These are phyloP conservation scores for Micromys minutus DNA, from an alignment of 2,113 vertebrate species.

Conservation along the genomic window DNA sequence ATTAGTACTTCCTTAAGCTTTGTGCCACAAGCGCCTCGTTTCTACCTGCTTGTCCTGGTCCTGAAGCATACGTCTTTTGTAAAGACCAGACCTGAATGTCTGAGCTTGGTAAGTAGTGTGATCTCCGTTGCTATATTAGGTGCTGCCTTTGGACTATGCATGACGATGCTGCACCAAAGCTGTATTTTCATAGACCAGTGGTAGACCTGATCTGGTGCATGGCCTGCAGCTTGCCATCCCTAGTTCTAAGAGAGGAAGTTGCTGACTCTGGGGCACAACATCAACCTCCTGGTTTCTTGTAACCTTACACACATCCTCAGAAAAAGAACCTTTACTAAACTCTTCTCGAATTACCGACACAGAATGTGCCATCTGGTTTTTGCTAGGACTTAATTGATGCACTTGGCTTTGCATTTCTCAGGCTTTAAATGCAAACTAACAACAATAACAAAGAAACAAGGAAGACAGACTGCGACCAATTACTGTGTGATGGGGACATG, in stretches of 20 bases:
- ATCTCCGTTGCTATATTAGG: neutral
- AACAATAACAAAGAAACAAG: slow-evolving; percentile 48
- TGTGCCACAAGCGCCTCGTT: neutral
- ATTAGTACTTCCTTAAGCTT: neutral
- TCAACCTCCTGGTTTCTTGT: neutral
- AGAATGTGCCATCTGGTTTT: slow-evolving; percentile 73
- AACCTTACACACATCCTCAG: slow-evolving; percentile 40
- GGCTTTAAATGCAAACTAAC: slow-evolving; percentile 71
- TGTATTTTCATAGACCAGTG: slow-evolving; percentile 48
- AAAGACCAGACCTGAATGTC: neutral
- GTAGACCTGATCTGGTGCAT: neutral
- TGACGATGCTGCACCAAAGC: slow-evolving; percentile 38
- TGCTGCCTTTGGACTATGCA: neutral
- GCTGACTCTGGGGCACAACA: neutral
- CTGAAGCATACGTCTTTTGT: neutral
- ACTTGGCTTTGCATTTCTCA: slow-evolving; percentile 72
- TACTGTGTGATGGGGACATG: neutral
- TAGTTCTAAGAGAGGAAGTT: neutral
- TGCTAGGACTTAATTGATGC: slow-evolving; percentile 71
- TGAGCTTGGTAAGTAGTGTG: neutral
- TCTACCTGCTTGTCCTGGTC: neutral
- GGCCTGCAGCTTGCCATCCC: neutral
- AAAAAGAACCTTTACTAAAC: slow-evolving; percentile 58
- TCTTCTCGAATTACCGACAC: slow-evolving; percentile 55
- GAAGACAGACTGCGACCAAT: slow-evolving; percentile 46